Conservation (phyloP, 2,113 vertebrate genomes). For the Zosterops japonicus region DNA sequence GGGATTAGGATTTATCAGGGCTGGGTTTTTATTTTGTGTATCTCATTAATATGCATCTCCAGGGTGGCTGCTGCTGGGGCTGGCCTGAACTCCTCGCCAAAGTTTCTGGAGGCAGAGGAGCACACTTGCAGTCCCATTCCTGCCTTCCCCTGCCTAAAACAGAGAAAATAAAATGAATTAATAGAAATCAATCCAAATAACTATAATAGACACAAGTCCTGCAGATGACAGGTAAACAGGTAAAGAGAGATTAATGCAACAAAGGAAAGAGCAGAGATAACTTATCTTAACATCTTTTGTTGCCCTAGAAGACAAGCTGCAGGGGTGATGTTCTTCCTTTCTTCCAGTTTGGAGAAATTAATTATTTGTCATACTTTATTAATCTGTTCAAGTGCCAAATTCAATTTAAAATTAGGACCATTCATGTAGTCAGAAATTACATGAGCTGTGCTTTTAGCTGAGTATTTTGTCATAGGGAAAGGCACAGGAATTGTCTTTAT, state of each 20-base stretch:
- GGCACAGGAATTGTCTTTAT: background rate
- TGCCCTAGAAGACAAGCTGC: constrained; percentile 9
- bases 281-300: constrained; percentile 2
- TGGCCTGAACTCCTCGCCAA: constrained; percentile 1
- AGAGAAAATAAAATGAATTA: constrained; percentile 31
- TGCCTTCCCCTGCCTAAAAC: background rate
- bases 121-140: background rate
- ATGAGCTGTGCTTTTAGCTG: constrained; percentile 15
- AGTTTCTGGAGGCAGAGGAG: background rate
- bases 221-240: constrained; percentile 36
- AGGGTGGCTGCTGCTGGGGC: constrained; percentile 21
- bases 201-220: background rate
- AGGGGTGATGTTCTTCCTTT: constrained; percentile 6
- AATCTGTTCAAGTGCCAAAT: constrained; percentile 51
- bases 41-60: constrained; percentile 56
- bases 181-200: background rate
- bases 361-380: constrained; percentile 59
- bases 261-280: constrained; percentile 5
- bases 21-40: constrained; percentile 13
- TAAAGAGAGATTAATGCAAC: constrained; percentile 21
- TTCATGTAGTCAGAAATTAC: constrained; percentile 5
- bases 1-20: constrained; percentile 47
- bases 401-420: constrained; percentile 52
- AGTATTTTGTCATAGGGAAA: background rate
- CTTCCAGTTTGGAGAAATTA: constrained; percentile 51